Conservation (phyloP, 35 echinoderm and acorn worm species). For the Apostichopus californicus region DNA sequence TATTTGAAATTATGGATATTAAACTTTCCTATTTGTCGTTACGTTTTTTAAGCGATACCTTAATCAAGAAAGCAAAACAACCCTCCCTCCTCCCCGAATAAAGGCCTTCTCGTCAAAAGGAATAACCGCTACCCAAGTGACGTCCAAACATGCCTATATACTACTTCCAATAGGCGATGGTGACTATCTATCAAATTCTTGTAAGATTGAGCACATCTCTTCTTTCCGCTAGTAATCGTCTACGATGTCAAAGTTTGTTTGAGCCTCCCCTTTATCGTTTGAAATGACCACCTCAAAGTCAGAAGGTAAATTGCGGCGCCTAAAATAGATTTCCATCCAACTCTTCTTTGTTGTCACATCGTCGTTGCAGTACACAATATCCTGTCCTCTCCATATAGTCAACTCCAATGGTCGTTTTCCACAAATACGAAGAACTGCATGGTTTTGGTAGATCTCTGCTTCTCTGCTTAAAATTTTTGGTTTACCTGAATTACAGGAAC, state of each 20-base stretch:
- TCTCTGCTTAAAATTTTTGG: background rate
- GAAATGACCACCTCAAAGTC: background rate
- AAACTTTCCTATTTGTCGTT: too few relatives aligned
- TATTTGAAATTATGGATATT: too few relatives aligned
- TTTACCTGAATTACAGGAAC: background rate
- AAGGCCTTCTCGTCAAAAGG: too few relatives aligned
- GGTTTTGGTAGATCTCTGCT: background rate
- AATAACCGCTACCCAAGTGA: too few relatives aligned
- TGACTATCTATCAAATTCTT: too few relatives aligned
- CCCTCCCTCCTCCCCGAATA: too few relatives aligned
- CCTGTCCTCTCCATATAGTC: background rate
- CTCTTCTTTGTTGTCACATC: background rate
- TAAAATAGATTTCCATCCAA: conserved; percentile 7
- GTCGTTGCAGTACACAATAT: background rate
- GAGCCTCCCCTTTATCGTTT: background rate
- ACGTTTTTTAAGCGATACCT: too few relatives aligned
- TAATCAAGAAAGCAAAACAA: too few relatives aligned
- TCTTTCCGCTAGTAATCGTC: background rate
- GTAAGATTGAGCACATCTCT: too few relatives aligned
- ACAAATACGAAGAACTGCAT: background rate
- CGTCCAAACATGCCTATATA: too few relatives aligned
- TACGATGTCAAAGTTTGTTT: background rate
- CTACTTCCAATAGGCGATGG: too few relatives aligned
- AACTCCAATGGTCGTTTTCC: background rate
- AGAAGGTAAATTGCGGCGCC: background rate